phyloP scores from a whole-genome alignment of 2,888 invertebrate species.

The Microctonus hyperodae region DNA sequence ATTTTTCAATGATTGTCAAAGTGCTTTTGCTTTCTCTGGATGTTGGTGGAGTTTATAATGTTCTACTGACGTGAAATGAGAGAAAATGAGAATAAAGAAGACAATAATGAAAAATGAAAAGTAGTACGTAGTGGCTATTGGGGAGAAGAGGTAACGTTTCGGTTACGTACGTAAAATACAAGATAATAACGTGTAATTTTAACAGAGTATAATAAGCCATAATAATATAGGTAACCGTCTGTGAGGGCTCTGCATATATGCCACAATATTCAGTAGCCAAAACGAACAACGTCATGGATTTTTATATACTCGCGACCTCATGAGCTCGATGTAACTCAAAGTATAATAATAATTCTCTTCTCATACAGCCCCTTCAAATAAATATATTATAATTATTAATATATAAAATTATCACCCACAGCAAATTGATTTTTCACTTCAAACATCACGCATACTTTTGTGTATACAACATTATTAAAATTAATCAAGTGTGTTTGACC shows the following conservation, averaged over 20 bases:
- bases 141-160: slow-evolving; percentile 13
- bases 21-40: too few species aligned
- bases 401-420: neutral
- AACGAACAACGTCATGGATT: slow-evolving; percentile 18
- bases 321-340: neutral
- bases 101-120: neutral
- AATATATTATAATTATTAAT: too few species aligned
- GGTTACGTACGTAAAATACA: slow-evolving; percentile 38
- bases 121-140: too few species aligned
- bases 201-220: slow-evolving; percentile 37
- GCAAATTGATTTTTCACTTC: slow-evolving; percentile 12
- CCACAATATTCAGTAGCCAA: slow-evolving; percentile 20
- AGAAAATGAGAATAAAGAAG: neutral
- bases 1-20: neutral
- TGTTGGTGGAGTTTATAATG: too few species aligned
- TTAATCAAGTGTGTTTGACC: neutral
- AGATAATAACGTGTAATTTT: slow-evolving; percentile 41
- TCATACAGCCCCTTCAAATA: neutral
- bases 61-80: too few species aligned
- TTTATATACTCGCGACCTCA: slow-evolving; percentile 8
- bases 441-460: neutral
- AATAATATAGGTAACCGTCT: slow-evolving; percentile 34
- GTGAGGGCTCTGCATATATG: slow-evolving; percentile 13
- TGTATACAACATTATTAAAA: neutral
- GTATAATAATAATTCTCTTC: too few species aligned